Evolutionary conservation across 2,888 invertebrate species (phyloP), one percentile per base, ranked within the genome.

Genomic region (Acheta domesticus): DNA sequence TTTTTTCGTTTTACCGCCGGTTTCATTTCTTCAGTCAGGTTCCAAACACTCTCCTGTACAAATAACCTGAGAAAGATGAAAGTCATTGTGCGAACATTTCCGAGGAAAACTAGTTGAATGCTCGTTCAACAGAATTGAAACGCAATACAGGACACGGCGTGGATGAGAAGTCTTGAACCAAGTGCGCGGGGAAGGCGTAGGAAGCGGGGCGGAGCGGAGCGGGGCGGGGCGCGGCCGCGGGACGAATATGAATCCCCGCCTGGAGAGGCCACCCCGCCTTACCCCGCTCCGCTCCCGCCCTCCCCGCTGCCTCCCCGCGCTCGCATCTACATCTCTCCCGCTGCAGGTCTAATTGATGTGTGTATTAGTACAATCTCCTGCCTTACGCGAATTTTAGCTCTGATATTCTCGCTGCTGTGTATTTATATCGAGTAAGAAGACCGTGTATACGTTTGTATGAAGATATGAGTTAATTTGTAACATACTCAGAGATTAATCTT

Each of bases 291-390:
- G n/a, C n/a, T 5, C 62, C n/a, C 12, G n/a, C 5, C 62, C 62
- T 5, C 62, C 12, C 62, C 14, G 14, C 3, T 11, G 14, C n/a
- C 62, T 62, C 11, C 62, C n/a, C n/a, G 62, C 62, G 62, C n/a
- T 36, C 36, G 36, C 36, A 8, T 3, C 36, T 4, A 36, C 36
- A 36, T 3, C 36, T 36, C 36, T 36, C 36, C 62, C 62, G 62
- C n/a, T 5, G n/a, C n/a, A 2, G 16, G 62, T 62, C 62, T 62
- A 19, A 62, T 62, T n/a, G 62, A 62, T 62, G 62, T 62, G 62
- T 62, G 62, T 62, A 62, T 62, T 62, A 62, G 62, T 62, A 62
- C 62, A 62, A 62, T 62, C 62, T 62, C 62, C 62, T 62, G 62
- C 62, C 62, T 62, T 62, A 62, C 14, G 62, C 62, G 62, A 62